A percentile compares a stretch with the other conserved stretches of the same genome.
Conservation (phyloP, 2,113 vertebrate genomes). For the Cyanoramphus novaezelandiae region DNA sequence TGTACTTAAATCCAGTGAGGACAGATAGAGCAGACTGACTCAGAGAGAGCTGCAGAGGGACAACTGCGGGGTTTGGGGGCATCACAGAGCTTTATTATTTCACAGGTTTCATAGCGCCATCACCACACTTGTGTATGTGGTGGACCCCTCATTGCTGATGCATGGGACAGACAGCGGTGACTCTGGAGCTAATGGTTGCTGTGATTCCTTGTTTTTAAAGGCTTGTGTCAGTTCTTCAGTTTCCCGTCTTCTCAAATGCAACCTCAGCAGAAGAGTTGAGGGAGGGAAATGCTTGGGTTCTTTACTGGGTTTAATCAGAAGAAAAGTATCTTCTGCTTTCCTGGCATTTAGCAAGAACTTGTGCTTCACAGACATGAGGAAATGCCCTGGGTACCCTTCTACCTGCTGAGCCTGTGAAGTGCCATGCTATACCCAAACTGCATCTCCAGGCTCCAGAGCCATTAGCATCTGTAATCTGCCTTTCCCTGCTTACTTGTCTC, state of each 20-base stretch:
- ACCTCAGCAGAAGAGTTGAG: background rate
- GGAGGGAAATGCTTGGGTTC: fast-evolving
- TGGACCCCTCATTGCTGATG: background rate
- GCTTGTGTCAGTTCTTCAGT: background rate
- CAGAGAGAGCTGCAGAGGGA: background rate
- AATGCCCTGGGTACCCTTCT: background rate
- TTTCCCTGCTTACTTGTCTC: background rate
- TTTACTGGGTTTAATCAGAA: background rate
- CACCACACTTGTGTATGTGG: background rate
- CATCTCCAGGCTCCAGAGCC: background rate
- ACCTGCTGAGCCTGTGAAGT: background rate
- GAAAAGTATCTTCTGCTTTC: background rate
- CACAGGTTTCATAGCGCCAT: background rate
- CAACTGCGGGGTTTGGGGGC: background rate
- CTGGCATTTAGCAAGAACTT: background rate
- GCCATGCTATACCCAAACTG: background rate
- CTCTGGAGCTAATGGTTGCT: background rate
- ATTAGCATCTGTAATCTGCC: background rate
- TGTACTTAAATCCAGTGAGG: background rate
- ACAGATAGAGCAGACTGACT: background rate
- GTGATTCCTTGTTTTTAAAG: background rate
- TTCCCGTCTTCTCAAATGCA: background rate
- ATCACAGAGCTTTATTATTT: background rate
- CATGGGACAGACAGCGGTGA: background rate
- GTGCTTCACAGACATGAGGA: background rate